Evolutionary conservation across 2,888 invertebrate species (phyloP).

Genomic region (Synergus gifuensis): DNA sequence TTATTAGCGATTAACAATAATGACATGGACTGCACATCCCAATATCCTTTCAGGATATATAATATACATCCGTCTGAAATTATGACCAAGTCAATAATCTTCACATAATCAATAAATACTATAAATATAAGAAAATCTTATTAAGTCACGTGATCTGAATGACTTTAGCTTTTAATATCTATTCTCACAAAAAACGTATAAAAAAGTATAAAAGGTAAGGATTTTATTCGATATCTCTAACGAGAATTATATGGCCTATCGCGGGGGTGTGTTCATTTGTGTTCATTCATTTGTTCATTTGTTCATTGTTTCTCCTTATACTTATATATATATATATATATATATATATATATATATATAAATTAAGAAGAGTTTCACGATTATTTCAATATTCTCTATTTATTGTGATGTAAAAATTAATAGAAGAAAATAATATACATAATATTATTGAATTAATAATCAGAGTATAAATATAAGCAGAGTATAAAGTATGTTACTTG

Average conservation of each 20-base stretch:
- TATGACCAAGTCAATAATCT: neutral
- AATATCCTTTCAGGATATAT: neutral
- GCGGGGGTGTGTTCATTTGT: neutral
- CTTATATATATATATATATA: too few species aligned
- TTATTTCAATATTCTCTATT: neutral
- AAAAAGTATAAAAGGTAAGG: neutral
- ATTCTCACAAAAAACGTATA: neutral
- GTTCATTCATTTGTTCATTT: too few species aligned
- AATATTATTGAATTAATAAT: neutral
- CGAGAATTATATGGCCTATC: neutral
- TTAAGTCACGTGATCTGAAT: neutral
- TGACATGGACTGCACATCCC: neutral
- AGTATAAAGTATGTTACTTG: too few species aligned
- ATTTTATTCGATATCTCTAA: neutral
- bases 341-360: too few species aligned
- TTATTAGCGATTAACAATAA: constrained; percentile 16
- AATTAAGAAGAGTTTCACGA: neutral
- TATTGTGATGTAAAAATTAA: neutral
- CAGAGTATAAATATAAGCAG: too few species aligned
- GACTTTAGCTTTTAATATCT: neutral
- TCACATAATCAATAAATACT: neutral
- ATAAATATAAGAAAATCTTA: neutral
- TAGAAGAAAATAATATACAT: neutral
- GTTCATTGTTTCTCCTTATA: neutral
- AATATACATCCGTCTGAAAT: neutral